phyloP scores from a whole-genome alignment of 2,113 vertebrate species.

The Junco hyemalis region DNA sequence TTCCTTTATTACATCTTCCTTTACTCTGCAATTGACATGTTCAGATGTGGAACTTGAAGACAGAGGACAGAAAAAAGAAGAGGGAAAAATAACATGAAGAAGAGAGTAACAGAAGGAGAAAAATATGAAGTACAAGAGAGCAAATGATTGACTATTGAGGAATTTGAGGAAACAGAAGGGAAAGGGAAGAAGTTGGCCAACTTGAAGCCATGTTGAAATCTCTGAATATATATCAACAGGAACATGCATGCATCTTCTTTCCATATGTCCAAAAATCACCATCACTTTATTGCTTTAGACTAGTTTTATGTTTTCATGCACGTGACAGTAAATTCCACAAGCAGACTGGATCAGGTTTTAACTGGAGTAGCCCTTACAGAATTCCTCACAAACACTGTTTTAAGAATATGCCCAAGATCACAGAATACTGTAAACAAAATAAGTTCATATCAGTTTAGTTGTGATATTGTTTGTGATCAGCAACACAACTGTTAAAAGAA shows the following conservation, averaged over 20 bases:
- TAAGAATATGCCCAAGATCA: not conserved
- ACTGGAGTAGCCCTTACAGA: not conserved
- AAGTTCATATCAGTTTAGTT: not conserved
- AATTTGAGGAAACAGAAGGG: constrained; percentile 26
- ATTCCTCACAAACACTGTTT: not conserved
- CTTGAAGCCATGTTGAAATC: not conserved
- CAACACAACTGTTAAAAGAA: not conserved
- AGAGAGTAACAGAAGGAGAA: constrained; percentile 30
- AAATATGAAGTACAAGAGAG: constrained; percentile 29
- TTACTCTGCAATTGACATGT: constrained; percentile 44
- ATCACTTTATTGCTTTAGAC: not conserved
- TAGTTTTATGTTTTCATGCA: not conserved
- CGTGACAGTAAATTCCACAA: not conserved
- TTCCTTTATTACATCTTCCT: constrained; percentile 59
- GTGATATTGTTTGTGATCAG: not conserved
- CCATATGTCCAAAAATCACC: not conserved
- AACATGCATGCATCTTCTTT: not conserved
- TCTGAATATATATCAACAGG: not conserved
- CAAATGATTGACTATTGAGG: constrained; percentile 21
- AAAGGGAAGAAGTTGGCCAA: not conserved
- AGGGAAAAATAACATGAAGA: constrained; percentile 42
- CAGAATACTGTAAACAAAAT: not conserved
- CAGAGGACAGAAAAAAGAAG: constrained; percentile 53
- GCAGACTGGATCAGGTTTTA: not conserved
- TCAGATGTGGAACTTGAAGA: constrained; percentile 54